Base-by-base conservation (phyloP, 1,140 invertebrate species). In the Ceratitis capitata region DNA sequence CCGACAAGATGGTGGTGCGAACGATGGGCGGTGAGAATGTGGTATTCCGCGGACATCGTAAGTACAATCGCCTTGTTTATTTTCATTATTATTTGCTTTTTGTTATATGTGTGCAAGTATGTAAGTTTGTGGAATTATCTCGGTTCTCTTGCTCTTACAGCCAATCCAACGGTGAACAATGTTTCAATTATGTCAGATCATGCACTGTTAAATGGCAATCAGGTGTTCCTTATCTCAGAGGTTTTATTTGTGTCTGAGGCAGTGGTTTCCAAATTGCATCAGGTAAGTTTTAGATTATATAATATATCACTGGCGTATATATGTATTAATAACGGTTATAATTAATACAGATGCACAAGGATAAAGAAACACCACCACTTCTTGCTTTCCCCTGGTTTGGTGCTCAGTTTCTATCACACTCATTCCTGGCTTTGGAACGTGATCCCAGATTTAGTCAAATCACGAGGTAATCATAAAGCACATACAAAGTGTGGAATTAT, bases 301-400 rank as follows among this genome's bases (percentile, higher is more conserved):
- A 49, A 49, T 19, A 47, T 69, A 35, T 49, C 64, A 39, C 6
- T 26, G 26, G 49, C 82, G 39, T 82, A 29, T 82, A 14, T 84
- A n/a, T 84, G 29, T 82, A 19, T 53, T 69, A 53, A 51, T 83
- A 45, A 69, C 32, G 19, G 16, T 23, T 12, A 58, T 23, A 14
- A 39, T 82, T 61, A 35, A 47, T 49, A 47, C 83, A 92, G 91
- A 92, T 94, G 88, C 93, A 94, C 88, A 92, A 93, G 86, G 94
- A 94, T 87, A 94, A 94, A 89, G 94, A 95, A 88, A 94, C 94
- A 3, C 94, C 94, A 10, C 94, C 94, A n/a, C 88, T 94, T 32
- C 87, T 94, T 49, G 93, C 94, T 3, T 94, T 94, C 86, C 94
- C 94, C 3, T 95, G 94, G 94, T 94, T 94, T 87, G 93, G 93